Percentiles rank a stretch among this genome's conserved stretches.
Conservation (phyloP, 2,113 vertebrate genomes). For the Dicrurus megarhynchus region DNA sequence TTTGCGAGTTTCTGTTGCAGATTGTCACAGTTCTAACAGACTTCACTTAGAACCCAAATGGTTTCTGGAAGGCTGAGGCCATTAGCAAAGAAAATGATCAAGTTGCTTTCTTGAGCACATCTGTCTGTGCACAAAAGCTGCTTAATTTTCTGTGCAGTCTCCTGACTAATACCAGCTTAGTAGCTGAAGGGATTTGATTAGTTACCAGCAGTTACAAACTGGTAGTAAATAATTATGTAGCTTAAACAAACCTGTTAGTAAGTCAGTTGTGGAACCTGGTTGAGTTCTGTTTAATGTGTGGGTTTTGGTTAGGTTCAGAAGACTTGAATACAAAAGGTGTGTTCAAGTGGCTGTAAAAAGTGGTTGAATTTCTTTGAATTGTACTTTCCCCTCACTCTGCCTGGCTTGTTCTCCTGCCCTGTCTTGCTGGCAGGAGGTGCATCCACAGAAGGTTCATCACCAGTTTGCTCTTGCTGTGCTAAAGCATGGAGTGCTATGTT, state of each 20-base stretch:
- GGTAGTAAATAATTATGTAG: neutral
- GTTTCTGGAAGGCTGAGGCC: neutral
- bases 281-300: neutral
- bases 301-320: neutral
- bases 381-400: neutral
- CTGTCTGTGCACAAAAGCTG: neutral
- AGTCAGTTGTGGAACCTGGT: neutral
- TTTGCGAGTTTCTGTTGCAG: neutral
- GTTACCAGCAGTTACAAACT: neutral
- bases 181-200: neutral
- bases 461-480: neutral
- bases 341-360: neutral
- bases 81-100: neutral
- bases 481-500: neutral
- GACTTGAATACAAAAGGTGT: neutral
- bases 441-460: neutral
- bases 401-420: neutral
- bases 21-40: neutral
- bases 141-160: neutral
- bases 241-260: neutral
- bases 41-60: neutral
- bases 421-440: neutral
- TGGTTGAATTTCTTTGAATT: neutral
- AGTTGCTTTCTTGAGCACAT: neutral
- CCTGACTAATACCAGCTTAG: constrained; percentile 1